A percentile compares a stretch with the other conserved stretches of the same genome.
phyloP scores from a whole-genome alignment of 2,888 invertebrate species.

The Subacronicta megacephala region DNA sequence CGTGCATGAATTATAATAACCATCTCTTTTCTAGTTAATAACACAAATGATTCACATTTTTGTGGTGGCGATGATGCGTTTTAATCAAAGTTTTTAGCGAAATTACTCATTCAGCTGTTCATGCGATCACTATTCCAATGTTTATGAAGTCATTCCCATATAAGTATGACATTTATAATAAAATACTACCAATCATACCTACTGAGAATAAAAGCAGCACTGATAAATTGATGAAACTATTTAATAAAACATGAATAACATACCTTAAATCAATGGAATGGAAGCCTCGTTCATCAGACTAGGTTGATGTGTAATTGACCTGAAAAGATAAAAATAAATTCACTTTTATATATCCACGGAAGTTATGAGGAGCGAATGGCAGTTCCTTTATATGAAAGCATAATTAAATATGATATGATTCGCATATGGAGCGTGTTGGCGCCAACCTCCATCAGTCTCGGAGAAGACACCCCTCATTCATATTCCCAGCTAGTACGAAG shows the following conservation, averaged over 20 bases:
- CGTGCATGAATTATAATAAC: neutral
- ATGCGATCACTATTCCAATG: slow-evolving; percentile 2
- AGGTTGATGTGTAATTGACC: slow-evolving; percentile 76
- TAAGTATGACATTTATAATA: neutral
- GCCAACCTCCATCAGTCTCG: slow-evolving; percentile 34
- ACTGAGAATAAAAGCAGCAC: slow-evolving; percentile 7
- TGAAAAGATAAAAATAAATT: slow-evolving; percentile 67
- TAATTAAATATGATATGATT: slow-evolving; percentile 41
- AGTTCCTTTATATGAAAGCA: slow-evolving; percentile 22
- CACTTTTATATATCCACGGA: slow-evolving; percentile 21
- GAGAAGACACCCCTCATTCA: slow-evolving; percentile 47
- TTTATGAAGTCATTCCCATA: slow-evolving; percentile 20
- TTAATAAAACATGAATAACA: slow-evolving; percentile 40
- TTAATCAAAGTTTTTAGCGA: slow-evolving; percentile 1
- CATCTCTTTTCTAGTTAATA: neutral
- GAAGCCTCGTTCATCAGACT: slow-evolving; percentile 65
- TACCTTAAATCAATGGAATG: slow-evolving; percentile 66
- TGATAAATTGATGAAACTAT: slow-evolving; percentile 29
- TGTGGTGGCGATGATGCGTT: slow-evolving; percentile 2
- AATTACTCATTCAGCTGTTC: slow-evolving; percentile 7
- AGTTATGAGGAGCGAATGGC: slow-evolving; percentile 13
- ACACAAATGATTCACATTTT: slow-evolving; percentile 19
- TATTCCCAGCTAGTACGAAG: slow-evolving; percentile 45
- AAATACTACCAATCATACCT: slow-evolving; percentile 5
- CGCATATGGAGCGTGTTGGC: slow-evolving; percentile 20